Percentiles rank a stretch among this genome's conserved stretches.
Conservation (phyloP, 2,888 invertebrate genomes). For the Drosophila testacea region DNA sequence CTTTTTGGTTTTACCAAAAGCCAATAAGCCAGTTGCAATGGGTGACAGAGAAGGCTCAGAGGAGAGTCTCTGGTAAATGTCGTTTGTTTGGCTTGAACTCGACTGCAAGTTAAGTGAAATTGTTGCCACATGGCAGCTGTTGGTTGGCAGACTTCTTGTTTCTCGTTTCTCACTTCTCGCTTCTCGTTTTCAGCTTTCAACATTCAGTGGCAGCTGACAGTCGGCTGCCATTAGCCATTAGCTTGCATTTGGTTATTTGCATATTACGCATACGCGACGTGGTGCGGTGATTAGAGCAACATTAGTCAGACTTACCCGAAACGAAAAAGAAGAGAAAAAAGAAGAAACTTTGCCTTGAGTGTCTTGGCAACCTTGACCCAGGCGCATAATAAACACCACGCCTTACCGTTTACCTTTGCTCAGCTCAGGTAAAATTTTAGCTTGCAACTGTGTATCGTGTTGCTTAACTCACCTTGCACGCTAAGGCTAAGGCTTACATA, state of each 20-base stretch:
- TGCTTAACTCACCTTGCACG: conserved; percentile 61
- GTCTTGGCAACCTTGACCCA: conserved; percentile 62
- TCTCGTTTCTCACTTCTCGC: background rate
- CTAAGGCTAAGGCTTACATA: conserved; percentile 51
- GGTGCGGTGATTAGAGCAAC: conserved; percentile 44
- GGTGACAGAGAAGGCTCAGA: background rate
- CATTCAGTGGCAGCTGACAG: conserved; percentile 25
- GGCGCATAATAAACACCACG: conserved; percentile 43
- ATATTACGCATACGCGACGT: conserved; percentile 69
- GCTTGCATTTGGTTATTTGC: conserved; percentile 70
- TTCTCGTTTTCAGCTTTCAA: background rate
- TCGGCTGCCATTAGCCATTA: conserved; percentile 49
- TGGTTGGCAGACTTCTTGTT: conserved; percentile 3
- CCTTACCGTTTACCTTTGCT: conserved; percentile 46
- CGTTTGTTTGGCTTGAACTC: conserved; percentile 54
- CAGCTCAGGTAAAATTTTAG: conserved; percentile 15
- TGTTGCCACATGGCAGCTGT: conserved; percentile 39
- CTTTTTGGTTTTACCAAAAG: conserved; percentile 44
- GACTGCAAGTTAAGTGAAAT: conserved; percentile 47
- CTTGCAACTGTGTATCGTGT: conserved; percentile 30
- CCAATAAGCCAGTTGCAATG: conserved; percentile 43
- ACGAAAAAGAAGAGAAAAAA: background rate
- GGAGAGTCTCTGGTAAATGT: conserved; percentile 6
- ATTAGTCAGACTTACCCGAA: conserved; percentile 51
- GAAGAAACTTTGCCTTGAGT: conserved; percentile 4